Base-by-base conservation (phyloP, 1,140 invertebrate genomes). In the Calosoma granatense region DNA sequence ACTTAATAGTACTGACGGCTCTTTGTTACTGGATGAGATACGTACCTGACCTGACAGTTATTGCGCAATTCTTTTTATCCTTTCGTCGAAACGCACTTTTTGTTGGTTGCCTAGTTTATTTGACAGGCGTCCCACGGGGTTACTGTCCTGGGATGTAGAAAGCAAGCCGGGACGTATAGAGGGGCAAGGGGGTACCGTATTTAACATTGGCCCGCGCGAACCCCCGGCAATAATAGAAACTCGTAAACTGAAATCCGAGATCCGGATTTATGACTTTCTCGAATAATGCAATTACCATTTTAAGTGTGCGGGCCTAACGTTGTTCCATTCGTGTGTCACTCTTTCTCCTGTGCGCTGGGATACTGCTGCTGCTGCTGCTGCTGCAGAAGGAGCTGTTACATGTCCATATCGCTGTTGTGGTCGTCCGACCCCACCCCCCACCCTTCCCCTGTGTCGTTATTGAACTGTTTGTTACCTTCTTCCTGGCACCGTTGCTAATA, bases 21-120 rank as follows among this genome's bases (percentile, higher is more conserved):
- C 41, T 11, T 47, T 47, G 41, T 47, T 6, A 3, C 6, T 17
- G 41, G 17, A 47, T 47, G 41, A 47, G 41, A 47, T 12, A 47
- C 41, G 41, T 47, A 47, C 41, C 41, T 47, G 41, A 17, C 17
- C 9, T 47, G 41, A 47, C 41, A 47, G 41, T 47, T 47, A 47
- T 47, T 47, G 41, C 41, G 41, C 41, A 47, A 47, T 47, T 47
- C 41, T 47, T 47, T 47, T 47, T 47, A 47, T 47, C 41, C 41
- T 47, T 47, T 47, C 41, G 6, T 11, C 9, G 17, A 47, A 47
- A 47, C 41, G 41, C 41, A 47, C 41, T 47, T 47, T 47, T 47
- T 47, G 41, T 47, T 47, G 41, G 41, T 47, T 17, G 41, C 41
- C 15, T 47, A 47, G 41, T 47, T 47, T 47, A 47, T 47, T 47